These are phyloP conservation scores for Melanocharis versteri DNA, from an alignment of 2,113 vertebrate species.

Conservation along the genomic window DNA sequence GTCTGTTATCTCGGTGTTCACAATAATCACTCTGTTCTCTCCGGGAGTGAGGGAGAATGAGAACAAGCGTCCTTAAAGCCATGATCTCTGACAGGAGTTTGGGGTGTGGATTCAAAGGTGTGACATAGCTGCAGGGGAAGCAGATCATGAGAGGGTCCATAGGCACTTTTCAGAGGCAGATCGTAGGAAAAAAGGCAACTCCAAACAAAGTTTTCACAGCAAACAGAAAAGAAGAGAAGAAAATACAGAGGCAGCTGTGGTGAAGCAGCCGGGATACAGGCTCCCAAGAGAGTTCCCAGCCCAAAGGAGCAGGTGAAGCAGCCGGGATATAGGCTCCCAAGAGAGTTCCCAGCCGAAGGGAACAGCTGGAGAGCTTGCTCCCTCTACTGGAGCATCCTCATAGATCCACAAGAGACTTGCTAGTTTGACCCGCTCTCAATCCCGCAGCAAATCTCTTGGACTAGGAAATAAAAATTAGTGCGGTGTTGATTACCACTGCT, in stretches of 20 bases:
- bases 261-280: background rate
- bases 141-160: background rate
- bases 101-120: background rate
- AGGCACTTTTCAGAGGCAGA: background rate
- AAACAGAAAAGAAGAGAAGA: background rate
- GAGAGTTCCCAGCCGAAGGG: background rate
- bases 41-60: background rate
- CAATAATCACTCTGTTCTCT: background rate
- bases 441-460: background rate
- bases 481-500: background rate
- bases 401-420: background rate
- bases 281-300: background rate
- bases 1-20: background rate
- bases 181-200: background rate
- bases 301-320: background rate
- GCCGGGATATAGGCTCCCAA: background rate
- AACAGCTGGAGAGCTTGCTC: background rate
- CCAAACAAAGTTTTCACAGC: background rate
- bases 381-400: constrained; percentile 26
- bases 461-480: background rate
- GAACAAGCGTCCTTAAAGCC: background rate
- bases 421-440: background rate
- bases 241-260: background rate
- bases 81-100: background rate
- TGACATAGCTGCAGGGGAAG: background rate